Evolutionary conservation across 2,797 vertebrate species (phyloP).

Genomic region (Somateria mollissima): DNA sequence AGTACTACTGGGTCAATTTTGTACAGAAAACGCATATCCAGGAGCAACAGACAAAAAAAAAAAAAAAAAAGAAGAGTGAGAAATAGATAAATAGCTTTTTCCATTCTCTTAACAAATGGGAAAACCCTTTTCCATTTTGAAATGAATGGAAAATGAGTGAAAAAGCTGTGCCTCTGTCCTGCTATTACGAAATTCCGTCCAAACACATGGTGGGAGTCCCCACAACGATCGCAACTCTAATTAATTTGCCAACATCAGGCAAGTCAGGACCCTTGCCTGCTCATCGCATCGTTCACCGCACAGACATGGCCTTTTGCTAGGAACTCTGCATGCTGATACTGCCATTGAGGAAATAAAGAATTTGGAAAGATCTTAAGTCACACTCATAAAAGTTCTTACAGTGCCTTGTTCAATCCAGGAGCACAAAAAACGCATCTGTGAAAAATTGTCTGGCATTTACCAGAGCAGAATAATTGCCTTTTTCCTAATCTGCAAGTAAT

Average conservation of each 20-base stretch:
- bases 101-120: background rate
- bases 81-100: background rate
- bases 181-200: background rate
- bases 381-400: background rate
- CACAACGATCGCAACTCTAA: background rate
- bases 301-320: rapidly evolving
- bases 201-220: background rate
- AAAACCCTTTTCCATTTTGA: background rate
- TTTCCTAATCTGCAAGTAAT: background rate
- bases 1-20: background rate
- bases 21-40: background rate
- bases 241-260: background rate
- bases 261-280: background rate
- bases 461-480: background rate
- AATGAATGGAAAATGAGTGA: too few relatives aligned
- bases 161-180: background rate
- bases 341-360: background rate
- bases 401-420: background rate
- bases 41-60: background rate
- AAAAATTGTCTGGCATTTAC: background rate
- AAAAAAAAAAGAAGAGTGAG: background rate
- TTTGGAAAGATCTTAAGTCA: background rate
- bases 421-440: background rate
- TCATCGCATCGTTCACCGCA: background rate
- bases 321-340: background rate